Conservation (phyloP, 2,797 vertebrate species). For the Lophotriccus pileatus region DNA sequence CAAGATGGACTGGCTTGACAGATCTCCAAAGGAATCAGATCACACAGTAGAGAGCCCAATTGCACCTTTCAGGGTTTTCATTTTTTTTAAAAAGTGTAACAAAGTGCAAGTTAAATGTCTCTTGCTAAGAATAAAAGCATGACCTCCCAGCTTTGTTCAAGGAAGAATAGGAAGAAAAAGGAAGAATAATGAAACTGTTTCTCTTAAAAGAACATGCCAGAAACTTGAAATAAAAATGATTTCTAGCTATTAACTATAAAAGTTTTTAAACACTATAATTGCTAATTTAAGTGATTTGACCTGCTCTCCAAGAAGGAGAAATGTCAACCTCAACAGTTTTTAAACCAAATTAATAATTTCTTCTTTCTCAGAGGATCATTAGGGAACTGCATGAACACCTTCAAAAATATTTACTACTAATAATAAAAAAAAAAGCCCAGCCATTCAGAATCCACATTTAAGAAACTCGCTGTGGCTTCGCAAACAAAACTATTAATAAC, state of each 20-base stretch:
- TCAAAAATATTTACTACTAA: neutral
- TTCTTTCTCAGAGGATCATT: neutral
- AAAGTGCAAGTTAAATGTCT: neutral
- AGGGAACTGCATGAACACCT: neutral
- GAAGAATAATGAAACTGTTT: neutral
- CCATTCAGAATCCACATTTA: neutral
- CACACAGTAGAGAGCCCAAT: neutral
- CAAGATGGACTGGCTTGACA: neutral
- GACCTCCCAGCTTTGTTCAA: neutral
- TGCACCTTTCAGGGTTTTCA: neutral
- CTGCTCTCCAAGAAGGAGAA: neutral
- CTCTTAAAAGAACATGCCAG: neutral
- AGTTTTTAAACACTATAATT: neutral
- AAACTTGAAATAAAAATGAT: neutral
- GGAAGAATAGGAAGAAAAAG: neutral
- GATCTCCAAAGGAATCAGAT: neutral
- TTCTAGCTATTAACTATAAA: neutral
- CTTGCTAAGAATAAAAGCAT: neutral
- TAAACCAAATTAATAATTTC: neutral
- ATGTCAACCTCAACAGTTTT: neutral
- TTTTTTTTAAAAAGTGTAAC: neutral
- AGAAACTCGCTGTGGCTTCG: neutral
- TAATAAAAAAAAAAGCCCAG: neutral
- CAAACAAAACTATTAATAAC: neutral
- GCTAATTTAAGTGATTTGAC: neutral